phyloP scores from a whole-genome alignment of 2,797 vertebrate genomes.

The Molossus molossus region DNA sequence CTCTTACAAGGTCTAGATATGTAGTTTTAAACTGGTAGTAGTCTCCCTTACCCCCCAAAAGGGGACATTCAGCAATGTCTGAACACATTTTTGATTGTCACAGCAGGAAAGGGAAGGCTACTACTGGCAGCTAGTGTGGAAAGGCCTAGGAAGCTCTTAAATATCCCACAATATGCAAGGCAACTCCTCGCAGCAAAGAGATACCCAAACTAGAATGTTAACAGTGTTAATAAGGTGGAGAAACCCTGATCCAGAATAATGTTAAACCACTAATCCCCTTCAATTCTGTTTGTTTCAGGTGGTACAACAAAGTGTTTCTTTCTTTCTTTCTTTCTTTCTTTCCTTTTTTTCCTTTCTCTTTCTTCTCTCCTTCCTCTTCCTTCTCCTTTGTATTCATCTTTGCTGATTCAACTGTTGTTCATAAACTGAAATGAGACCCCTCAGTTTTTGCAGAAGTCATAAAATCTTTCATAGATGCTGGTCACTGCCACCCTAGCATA shows the following conservation, averaged over 20 bases:
- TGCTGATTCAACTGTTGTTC: not conserved
- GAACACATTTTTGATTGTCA: constrained; percentile 30
- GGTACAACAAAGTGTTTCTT: not conserved
- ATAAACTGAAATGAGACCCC: constrained; percentile 18
- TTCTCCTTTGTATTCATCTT: not conserved
- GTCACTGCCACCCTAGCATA: not conserved
- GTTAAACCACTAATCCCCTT: not conserved
- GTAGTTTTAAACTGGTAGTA: not conserved
- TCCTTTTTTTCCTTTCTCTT: accelerated
- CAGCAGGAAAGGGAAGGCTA: not conserved
- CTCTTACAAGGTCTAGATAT: not conserved
- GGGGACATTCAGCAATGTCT: not conserved
- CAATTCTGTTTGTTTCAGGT: not conserved
- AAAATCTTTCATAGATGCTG: not conserved
- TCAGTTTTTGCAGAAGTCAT: constrained; percentile 19
- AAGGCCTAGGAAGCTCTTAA: not conserved
- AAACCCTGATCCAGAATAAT: constrained; percentile 8
- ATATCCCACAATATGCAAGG: not conserved
- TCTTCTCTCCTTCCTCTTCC: accelerated
- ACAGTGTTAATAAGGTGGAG: not conserved
- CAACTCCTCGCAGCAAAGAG: not conserved
- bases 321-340: no score
- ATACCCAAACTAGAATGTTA: not conserved
- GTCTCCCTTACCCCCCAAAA: not conserved
- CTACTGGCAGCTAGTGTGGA: not conserved